Evolutionary conservation across 2,888 invertebrate genomes (phyloP), one percentile per base, ranked within the genome.

Genomic region (Brenthis hecate): DNA sequence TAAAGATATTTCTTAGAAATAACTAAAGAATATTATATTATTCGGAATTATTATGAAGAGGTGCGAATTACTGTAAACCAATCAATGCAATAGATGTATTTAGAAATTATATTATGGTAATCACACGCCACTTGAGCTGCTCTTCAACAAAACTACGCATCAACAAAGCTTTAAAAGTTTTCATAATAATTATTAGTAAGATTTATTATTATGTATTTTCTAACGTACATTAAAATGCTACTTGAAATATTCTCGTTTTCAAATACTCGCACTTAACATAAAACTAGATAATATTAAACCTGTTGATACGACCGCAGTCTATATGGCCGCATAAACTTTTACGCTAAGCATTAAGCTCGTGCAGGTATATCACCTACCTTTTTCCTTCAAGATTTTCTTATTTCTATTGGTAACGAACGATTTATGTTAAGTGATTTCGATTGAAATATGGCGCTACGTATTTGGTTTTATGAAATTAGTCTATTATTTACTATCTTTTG

Each of bases 241-340:
- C 14, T 56, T 23, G 5, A 48, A 58, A 58, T 58, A 58, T 58
- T 58, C 48, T 51, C 32, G 8, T 32, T 16, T 51, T 62, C 0
- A 36, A 28, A 48, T 62, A 53, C 13, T 19, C 1, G 51, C 28
- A 58, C 58, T 58, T 58, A 53, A 54, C 19, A 16, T 36, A 36
- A 62, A 36, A 53, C 61, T 6, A 36, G 51, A 32, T 36, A 62
- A 36, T 53, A 53, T 53, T 62, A 62, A 51, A 36, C 53, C 61
- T 62, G 61, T 62, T 19, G 53, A 62, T 62, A 48, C 56, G 36
- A 65, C 51, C 16, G 51, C 5, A 3, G 19, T 58, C 47, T 28
- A 36, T 54, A 36, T 56, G 48, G 50, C 19, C 43, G 53, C 58
- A 58, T 65, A 65, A 65, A 65, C 11, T 47, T 65, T 65, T 47